Base-by-base conservation (phyloP, 2,888 invertebrate species). In the Cacoxenus indagator region DNA sequence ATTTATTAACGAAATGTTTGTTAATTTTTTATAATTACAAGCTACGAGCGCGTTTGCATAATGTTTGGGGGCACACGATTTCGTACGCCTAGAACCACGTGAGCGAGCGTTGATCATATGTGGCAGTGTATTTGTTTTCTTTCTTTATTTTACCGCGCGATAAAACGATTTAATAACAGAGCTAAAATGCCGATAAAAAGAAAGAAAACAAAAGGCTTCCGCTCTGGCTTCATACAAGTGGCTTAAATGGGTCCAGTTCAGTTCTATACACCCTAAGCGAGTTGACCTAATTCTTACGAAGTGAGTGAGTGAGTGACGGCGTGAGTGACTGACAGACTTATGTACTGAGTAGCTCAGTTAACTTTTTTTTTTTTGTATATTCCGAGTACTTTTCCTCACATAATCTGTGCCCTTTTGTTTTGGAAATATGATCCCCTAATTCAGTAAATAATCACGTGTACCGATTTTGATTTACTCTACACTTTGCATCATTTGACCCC, bases 1-100 rank as follows among this genome's bases (percentile, higher is more conserved):
- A 83, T 81, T 83, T 83, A 83, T 81, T 83, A 82, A 78, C 75
- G 72, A 83, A 83, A 76, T 79, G 72, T 69, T 75, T 83, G 72
- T 78, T 72, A 76, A 72, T 74, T 73, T 70, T 73, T 37, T 68
- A 80, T 81, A 81, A 81, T 81, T 81, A 81, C 68, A 75, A 71
- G 68, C 73, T 70, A 57, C 66, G 51, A 11, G 64, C 17, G 24
- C 6, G 11, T 37, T 59, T 59, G 59, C 51, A 67, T 57, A 57
- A 76, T 72, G 78, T 43, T 62, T 62, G 22, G 17, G 5, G 61
- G 26, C 51, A 22, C 24, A 65, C 31, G 65, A 65, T 24, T 65
- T 51, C 19, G 26, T n/a, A n/a, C n/a, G 14, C n/a, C 17, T 59
- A 26, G 9, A 14, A 11, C 55, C 9, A 54, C 14, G 27, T 57